Conservation (phyloP, 53 echinoderm and acorn worm genomes). For the Apostichopus leukothele region DNA sequence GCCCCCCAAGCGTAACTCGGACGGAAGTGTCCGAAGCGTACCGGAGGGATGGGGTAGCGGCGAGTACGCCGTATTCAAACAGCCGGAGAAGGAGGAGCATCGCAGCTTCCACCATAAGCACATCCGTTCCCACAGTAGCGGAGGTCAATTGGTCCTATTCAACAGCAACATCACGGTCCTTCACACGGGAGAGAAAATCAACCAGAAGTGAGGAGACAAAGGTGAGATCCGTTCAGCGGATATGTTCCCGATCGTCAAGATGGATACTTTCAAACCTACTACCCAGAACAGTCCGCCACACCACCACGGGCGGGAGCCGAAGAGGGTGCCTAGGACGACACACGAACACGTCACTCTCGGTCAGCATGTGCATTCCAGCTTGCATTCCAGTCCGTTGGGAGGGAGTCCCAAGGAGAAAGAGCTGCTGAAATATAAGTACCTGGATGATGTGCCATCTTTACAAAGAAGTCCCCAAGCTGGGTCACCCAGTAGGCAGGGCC, state of each 20-base stretch:
- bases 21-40: not conserved
- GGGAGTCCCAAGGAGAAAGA: slow-evolving; percentile 5
- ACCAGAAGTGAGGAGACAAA: not conserved
- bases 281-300: not conserved
- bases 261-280: not conserved
- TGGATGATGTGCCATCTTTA: not conserved
- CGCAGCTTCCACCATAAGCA: slow-evolving; percentile 18
- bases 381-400: not conserved
- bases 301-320: not conserved
- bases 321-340: not conserved
- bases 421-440: slow-evolving; percentile 1
- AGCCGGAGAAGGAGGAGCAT: not conserved
- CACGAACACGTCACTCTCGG: slow-evolving; percentile 34
- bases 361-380: slow-evolving; percentile 30
- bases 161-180: not conserved
- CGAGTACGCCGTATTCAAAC: not conserved
- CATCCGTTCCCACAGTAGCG: slow-evolving; percentile 33
- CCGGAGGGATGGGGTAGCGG: slow-evolving; percentile 11
- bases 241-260: slow-evolving; percentile 2
- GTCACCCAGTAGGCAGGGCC: too few relatives aligned
- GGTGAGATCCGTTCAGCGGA: not conserved
- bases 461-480: not conserved
- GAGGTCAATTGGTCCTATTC: not conserved
- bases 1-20: not conserved
- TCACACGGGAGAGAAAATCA: not conserved